Conservation (phyloP, 2,888 invertebrate genomes). For the Drosophila phalerata region DNA sequence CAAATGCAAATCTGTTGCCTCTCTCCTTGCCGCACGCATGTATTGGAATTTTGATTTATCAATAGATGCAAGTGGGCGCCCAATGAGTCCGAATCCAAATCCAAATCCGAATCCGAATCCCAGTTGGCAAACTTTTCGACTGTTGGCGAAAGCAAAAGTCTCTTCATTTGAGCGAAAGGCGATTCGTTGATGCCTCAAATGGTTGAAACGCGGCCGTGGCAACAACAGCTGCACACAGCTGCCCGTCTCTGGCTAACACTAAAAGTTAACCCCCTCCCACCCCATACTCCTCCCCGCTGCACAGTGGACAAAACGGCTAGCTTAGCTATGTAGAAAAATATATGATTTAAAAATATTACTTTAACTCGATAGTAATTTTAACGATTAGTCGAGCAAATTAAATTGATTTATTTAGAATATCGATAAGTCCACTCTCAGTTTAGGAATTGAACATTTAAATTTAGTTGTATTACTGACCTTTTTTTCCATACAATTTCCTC, state of each 20-base stretch:
- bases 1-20: slow-evolving; percentile 74
- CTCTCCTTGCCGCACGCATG: slow-evolving; percentile 12
- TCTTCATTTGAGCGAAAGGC: slow-evolving; percentile 64
- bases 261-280: slow-evolving; percentile 12
- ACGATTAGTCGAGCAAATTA: too few relatives aligned
- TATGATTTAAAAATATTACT: too few relatives aligned
- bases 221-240: slow-evolving; percentile 57
- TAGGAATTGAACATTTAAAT: too few relatives aligned
- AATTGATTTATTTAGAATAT: too few relatives aligned
- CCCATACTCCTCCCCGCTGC: not conserved
- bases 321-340: not conserved
- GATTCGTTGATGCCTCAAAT: slow-evolving; percentile 41
- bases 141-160: slow-evolving; percentile 78
- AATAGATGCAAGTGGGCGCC: slow-evolving; percentile 69
- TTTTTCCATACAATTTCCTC: too few relatives aligned
- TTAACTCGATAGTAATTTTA: too few relatives aligned
- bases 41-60: slow-evolving; percentile 79
- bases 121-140: slow-evolving; percentile 12
- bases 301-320: not conserved
- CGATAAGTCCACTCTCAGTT: too few relatives aligned
- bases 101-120: slow-evolving; percentile 12
- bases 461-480: too few relatives aligned
- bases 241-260: slow-evolving; percentile 37
- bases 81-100: slow-evolving; percentile 46
- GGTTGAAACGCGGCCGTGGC: slow-evolving; percentile 57